Conservation (phyloP, 1,140 invertebrate species). For the Bilobella aurantiaca region DNA sequence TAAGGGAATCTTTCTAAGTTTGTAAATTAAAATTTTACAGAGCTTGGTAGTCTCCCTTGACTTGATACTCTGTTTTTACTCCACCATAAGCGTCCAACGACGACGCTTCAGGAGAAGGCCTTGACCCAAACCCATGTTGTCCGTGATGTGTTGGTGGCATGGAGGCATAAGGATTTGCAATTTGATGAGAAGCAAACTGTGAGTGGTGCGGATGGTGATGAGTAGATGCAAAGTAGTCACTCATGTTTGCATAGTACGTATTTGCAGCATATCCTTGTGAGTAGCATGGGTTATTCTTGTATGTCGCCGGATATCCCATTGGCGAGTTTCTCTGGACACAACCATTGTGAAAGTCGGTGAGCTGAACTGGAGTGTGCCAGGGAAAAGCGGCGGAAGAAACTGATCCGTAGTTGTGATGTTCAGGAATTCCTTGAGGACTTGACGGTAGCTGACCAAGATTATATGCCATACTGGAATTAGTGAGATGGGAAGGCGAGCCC, state of each 20-base stretch:
- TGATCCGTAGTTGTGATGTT: conserved; percentile 29
- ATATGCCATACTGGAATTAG: conserved; percentile 17
- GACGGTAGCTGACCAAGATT: conserved; percentile 29
- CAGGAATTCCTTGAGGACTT: conserved; percentile 25
- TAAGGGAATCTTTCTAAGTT: background rate
- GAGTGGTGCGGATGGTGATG: conserved; percentile 23
- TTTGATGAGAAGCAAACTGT: conserved; percentile 28
- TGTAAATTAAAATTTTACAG: background rate
- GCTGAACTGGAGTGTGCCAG: conserved; percentile 27
- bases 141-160: conserved; percentile 23
- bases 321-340: conserved; percentile 29
- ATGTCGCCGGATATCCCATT: conserved; percentile 21
- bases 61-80: conserved; percentile 15
- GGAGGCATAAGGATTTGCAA: conserved; percentile 30
- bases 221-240: conserved; percentile 27
- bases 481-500: conserved; percentile 29
- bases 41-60: background rate
- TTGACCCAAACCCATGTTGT: conserved; percentile 25
- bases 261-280: conserved; percentile 19
- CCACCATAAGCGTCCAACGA: conserved; percentile 26
- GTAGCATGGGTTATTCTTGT: conserved; percentile 22
- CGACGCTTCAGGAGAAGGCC: conserved; percentile 19
- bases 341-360: conserved; percentile 29
- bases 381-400: conserved; percentile 27
- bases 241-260: conserved; percentile 29